Base-by-base conservation (phyloP, 2,888 invertebrate genomes). In the Drosophila sordidula region DNA sequence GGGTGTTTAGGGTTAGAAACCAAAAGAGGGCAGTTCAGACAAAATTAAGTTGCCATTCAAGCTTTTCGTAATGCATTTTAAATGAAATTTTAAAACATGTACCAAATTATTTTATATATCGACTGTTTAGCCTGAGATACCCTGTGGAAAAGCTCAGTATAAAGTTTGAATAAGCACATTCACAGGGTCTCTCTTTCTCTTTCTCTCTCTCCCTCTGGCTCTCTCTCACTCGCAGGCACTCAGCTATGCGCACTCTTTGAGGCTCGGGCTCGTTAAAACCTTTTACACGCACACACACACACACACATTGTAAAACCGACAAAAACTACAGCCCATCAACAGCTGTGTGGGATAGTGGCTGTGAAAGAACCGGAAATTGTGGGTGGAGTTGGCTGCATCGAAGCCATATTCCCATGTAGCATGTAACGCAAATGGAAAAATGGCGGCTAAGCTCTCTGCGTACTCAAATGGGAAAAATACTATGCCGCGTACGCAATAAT, bases 381-480 rank as follows among this genome's bases (percentile, higher is more conserved):
- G 59, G 46, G 49, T 41, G 56, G 22, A 50, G 49, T 22, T 32
- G 50, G 18, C 14, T 36, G 72, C 49, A 44, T 46, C 29, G 36
- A 42, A 50, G 45, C 71, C 59, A 36, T 52, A 51, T 70, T 57
- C 41, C 38, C 55, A 54, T 47, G 56, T 47, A 25, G 52, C 64
- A 44, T 70, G 70, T 56, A 62, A 44, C 5, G 52, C 52, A 72
- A 75, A 83, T 75, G 67, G 67, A 75, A 77, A 29, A 76, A 79
- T 80, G 78, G 68, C 71, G 70, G 70, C 67, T 72, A 50, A 56
- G 68, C 64, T 47, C 47, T 25, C 26, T 45, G 61, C 46, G 57
- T 51, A 64, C 50, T 78, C 83, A 80, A 78, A 80, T 86, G 84
- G 86, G 74, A 80, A 67, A 79, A 75, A 71, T 87, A 85, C 72